Conservation (phyloP, 1,140 invertebrate species). For the Stegodyphus mimosarum region DNA sequence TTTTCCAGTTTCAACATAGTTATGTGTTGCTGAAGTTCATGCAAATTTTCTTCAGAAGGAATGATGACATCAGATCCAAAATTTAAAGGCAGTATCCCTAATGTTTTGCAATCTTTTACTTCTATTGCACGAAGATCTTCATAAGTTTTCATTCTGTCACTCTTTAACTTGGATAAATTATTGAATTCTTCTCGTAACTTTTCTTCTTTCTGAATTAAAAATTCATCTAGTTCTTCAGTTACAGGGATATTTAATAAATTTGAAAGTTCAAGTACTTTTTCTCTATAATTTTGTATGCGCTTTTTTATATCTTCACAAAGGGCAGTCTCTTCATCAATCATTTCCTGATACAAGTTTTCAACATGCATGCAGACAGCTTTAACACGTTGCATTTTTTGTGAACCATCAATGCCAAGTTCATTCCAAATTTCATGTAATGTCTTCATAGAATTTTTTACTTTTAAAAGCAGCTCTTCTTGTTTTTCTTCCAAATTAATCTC, state of each 20-base stretch:
- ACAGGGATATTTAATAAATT: background rate
- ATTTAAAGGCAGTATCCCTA: constrained; percentile 1
- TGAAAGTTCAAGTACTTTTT: constrained; percentile 24
- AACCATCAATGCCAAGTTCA: background rate
- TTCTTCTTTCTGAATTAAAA: constrained; percentile 45
- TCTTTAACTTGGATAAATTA: constrained; percentile 27
- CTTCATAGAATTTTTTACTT: background rate
- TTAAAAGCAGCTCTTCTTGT: background rate
- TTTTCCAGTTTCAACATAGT: constrained; percentile 35
- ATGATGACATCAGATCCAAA: constrained; percentile 22
- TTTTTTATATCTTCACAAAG: background rate
- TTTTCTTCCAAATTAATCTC: too few relatives aligned
- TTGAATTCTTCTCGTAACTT: constrained; percentile 19
- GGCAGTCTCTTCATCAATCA: background rate
- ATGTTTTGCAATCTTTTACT: constrained; percentile 13
- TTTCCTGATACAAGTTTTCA: background rate
- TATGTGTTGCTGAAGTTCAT: constrained; percentile 42
- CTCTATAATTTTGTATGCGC: background rate
- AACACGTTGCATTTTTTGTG: background rate
- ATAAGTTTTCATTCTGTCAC: constrained; percentile 17
- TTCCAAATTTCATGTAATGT: background rate
- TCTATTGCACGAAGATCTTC: constrained; percentile 23
- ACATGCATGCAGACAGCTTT: background rate
- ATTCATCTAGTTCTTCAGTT: background rate
- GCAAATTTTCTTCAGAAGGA: constrained; percentile 28